Base-by-base conservation (phyloP, 2,113 vertebrate species). In the Cyrtonyx montezumae region DNA sequence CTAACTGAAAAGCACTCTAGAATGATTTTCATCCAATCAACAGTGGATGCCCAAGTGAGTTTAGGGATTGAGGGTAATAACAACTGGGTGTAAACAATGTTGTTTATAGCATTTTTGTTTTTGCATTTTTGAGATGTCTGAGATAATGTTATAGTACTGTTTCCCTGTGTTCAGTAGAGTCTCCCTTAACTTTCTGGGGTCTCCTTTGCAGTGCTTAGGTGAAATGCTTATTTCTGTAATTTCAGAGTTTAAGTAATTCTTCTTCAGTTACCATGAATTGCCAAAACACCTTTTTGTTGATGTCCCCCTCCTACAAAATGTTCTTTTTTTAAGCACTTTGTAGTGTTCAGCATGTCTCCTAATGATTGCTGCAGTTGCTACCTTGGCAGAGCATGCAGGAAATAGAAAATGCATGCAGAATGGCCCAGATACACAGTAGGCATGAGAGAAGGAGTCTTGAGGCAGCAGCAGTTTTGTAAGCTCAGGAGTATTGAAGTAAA, bases 121-220 rank as follows among this genome's bases (percentile, higher is more conserved):
- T 74, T 9, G 4, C 12, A 40, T 40, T 40, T 40, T 40, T 40
- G 40, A 61, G 30, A 49, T 71, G 28, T 25, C 20, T 75, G 32
- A 2, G 4, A 26, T 12, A 55, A 6, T 78, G 3, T 68, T 59
- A 43, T 90, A 18, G 9, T 79, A 11, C 25, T 69, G 10, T 76
- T 82, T 17, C 2, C 6, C 32, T 85, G 4, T 49, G 34, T 82
- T 70, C n/a, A 37, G 18, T 8, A 84, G 13, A 42, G 36, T 26
- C n/a, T 79, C 1, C 0, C 7, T 11, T 58, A 9, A 40, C 51
- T 56, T 69, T 56, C 45, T 2, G 8, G 12, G 1, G 8, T 82
- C 6, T 93, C 32, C 7, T 34, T 90, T 61, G 42, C 28, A 56
- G 17, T 43, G 11, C 28, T 76, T 79, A 28, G 14, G 26, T 70